Evolutionary conservation across 2,797 vertebrate species (phyloP), one percentile per base, ranked within the genome.

Genomic region (Florisuga fusca): DNA sequence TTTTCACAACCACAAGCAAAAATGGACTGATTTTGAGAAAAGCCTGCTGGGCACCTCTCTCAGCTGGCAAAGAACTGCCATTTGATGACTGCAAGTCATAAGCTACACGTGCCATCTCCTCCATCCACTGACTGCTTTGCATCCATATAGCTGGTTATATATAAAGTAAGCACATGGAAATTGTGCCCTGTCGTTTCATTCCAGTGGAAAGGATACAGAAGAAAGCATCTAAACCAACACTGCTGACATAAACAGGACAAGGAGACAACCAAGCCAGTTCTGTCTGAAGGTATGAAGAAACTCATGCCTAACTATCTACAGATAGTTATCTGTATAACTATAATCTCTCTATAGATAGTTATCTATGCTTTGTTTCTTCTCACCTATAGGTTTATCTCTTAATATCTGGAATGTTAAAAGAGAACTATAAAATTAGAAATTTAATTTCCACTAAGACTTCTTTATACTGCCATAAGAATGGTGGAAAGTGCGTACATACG

Each of bases 61-160:
- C 6, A 63, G 50, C 29, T 17, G 9, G 53, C 20, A 63, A 58
- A 46, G 26, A 77, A 2, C 26, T 29, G 50, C 50, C 21, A 51
- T 61, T 83, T 84, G 29, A 71, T 2, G 1, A 27, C 45, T 25
- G 46, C 69, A 57, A 4, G 5, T 29, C 33, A 6, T 26, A 43
- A 38, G 10, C 9, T 34, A 15, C 1, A 1, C 38, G 23, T 51
- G 59, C 26, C 17, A 20, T 18, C 61, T 68, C 69, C 46, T 77
- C 64, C 61, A 62, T 43, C 55, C 53, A 26, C 15, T 27, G 10
- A 58, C 31, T 8, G 10, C 27, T 31, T 10, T 0, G 1, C n/a
- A 74, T 12, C 64, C 50, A 13, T 1, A 41, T 3, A 61, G 48
- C 48, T 50, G 31, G 19, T 2, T 2, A 0, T 9, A 20, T 7